Percentiles rank a stretch among this genome's conserved stretches.
phyloP scores from a whole-genome alignment of 2,888 invertebrate species.

The Erebia palarica region DNA sequence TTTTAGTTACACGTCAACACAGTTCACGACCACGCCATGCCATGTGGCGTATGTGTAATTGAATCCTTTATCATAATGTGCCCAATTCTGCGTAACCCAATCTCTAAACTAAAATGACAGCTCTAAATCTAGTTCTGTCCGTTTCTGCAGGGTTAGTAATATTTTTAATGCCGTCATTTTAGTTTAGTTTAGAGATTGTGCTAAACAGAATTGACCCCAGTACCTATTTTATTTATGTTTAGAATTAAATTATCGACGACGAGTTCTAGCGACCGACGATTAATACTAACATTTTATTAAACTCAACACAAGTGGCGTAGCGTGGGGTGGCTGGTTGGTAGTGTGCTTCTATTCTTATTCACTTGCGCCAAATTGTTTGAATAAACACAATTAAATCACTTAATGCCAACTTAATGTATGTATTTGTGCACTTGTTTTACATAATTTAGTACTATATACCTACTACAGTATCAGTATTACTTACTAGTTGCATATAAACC shows the following conservation, averaged over 20 bases:
- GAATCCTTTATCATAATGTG: not conserved
- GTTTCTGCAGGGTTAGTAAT: too few relatives aligned
- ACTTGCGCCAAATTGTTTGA: constrained; percentile 4
- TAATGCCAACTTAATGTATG: constrained; percentile 20
- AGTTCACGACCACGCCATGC: not conserved
- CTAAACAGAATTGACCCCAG: too few relatives aligned
- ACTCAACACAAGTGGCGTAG: not conserved
- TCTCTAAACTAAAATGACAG: too few relatives aligned
- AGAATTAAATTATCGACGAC: not conserved
- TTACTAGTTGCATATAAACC: constrained; percentile 61
- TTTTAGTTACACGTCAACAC: not conserved
- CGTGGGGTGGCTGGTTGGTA: not conserved
- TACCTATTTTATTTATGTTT: not conserved
- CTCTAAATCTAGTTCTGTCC: too few relatives aligned
- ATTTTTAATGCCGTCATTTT: too few relatives aligned
- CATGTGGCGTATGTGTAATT: not conserved
- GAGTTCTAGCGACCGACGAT: not conserved
- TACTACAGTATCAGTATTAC: constrained; percentile 59
- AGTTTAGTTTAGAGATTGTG: not conserved
- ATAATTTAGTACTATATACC: constrained; percentile 55
- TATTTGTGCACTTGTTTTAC: constrained; percentile 64
- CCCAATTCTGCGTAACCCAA: too few relatives aligned
- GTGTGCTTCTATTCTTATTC: not conserved
- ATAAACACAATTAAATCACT: constrained; percentile 5
- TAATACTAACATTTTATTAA: not conserved